phyloP scores from a whole-genome alignment of 2,113 vertebrate species.

The Platycercus adscitus region DNA sequence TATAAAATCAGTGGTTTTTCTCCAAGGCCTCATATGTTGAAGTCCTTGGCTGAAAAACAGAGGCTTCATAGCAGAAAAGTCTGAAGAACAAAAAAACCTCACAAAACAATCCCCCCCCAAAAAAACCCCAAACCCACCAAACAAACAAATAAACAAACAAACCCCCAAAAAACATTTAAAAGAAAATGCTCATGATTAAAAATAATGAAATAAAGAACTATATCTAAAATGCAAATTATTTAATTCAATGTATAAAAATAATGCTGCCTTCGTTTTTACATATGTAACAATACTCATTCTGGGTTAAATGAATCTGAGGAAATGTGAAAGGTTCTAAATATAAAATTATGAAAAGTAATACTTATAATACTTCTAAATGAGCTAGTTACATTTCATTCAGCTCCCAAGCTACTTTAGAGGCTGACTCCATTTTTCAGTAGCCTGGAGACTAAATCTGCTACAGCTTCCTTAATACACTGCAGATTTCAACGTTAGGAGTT shows the following conservation, averaged over 20 bases:
- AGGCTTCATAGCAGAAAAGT: neutral
- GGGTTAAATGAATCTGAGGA: neutral
- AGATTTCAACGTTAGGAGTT: neutral
- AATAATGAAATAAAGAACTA: neutral
- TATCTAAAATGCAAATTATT: neutral
- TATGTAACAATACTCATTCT: neutral
- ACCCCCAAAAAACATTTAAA: neutral
- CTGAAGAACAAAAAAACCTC: neutral
- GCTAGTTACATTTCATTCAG: neutral
- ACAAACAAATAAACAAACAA: neutral
- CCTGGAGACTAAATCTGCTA: neutral
- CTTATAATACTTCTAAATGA: neutral
- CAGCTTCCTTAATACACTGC: neutral
- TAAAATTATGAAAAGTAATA: neutral
- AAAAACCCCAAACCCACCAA: rapidly evolving
- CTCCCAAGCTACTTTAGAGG: neutral
- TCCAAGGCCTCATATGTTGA: neutral
- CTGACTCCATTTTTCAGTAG: neutral
- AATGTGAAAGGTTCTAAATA: neutral
- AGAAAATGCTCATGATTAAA: neutral
- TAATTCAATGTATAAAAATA: neutral
- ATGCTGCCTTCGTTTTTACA: neutral
- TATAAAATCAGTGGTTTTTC: neutral
- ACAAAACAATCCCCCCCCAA: neutral
- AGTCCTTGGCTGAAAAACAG: neutral